Percentiles rank a stretch among this genome's conserved stretches.
phyloP scores from a whole-genome alignment of 2,888 invertebrate genomes.

The Creontiades dilutus region DNA sequence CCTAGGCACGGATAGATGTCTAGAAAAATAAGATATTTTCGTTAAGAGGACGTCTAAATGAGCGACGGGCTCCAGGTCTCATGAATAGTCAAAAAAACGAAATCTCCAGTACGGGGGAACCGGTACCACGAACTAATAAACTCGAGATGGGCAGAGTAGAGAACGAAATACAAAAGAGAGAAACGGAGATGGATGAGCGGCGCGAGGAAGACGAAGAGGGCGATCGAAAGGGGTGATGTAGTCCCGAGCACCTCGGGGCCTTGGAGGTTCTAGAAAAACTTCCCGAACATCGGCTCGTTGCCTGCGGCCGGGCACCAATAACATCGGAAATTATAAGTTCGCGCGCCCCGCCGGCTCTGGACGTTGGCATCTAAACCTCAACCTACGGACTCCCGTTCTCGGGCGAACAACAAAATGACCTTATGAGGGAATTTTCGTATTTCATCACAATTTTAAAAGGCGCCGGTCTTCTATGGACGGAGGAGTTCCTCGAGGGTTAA shows the following conservation, averaged over 20 bases:
- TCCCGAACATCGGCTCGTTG: constrained; percentile 6
- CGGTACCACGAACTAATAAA: constrained; percentile 28
- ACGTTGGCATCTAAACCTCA: constrained; percentile 25
- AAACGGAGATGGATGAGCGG: constrained; percentile 1
- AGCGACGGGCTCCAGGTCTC: constrained; percentile 12
- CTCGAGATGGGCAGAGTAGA: background rate
- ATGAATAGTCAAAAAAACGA: constrained; percentile 22
- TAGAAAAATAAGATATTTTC: background rate
- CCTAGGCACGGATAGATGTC: too few relatives aligned
- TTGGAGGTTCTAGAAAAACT: constrained; percentile 27
- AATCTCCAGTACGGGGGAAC: constrained; percentile 18
- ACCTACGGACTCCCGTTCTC: constrained; percentile 4
- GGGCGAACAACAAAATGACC: too few relatives aligned
- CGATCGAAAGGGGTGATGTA: background rate
- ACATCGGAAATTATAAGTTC: constrained; percentile 39
- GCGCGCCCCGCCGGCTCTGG: constrained; percentile 13
- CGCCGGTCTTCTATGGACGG: too few relatives aligned
- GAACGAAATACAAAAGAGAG: constrained; percentile 11
- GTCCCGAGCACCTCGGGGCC: background rate
- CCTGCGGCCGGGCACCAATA: background rate
- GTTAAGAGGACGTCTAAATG: background rate
- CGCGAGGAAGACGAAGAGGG: background rate
- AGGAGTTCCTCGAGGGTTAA: too few relatives aligned
- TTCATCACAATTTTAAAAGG: too few relatives aligned
- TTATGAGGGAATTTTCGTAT: too few relatives aligned